A percentile compares a stretch with the other conserved stretches of the same genome.
phyloP scores from a whole-genome alignment of 2,888 invertebrate genomes.

The Tolmerus cingulatus region DNA sequence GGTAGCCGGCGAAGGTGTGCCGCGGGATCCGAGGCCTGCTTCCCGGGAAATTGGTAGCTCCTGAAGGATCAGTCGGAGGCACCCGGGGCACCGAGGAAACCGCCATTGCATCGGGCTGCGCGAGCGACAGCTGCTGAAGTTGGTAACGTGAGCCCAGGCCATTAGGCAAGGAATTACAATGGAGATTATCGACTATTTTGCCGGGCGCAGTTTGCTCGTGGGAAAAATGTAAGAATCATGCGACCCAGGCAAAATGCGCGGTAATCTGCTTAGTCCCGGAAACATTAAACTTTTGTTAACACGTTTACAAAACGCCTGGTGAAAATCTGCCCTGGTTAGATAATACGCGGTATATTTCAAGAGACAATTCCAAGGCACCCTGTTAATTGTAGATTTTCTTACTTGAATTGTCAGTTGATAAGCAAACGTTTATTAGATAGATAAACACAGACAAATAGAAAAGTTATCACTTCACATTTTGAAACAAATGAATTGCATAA shows the following conservation, averaged over 20 bases:
- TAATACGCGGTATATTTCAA: background rate
- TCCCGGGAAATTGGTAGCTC: constrained; percentile 26
- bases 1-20: background rate
- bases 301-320: background rate
- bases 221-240: background rate
- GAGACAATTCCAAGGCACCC: background rate
- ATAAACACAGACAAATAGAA: no score
- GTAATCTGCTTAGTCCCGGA: background rate
- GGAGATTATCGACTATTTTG: constrained; percentile 28
- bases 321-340: background rate
- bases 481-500: no score
- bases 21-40: background rate
- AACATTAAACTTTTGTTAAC: background rate
- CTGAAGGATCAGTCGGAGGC: background rate
- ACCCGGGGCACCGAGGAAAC: background rate
- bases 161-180: constrained; percentile 18
- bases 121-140: constrained; percentile 8
- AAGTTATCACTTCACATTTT: no score
- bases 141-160: background rate
- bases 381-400: background rate
- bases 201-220: constrained; percentile 8
- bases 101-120: background rate
- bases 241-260: background rate
- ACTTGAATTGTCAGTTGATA: no score
- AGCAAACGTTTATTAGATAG: no score